Conservation (phyloP, 1,140 invertebrate species). For the Araneus ventricosus region DNA sequence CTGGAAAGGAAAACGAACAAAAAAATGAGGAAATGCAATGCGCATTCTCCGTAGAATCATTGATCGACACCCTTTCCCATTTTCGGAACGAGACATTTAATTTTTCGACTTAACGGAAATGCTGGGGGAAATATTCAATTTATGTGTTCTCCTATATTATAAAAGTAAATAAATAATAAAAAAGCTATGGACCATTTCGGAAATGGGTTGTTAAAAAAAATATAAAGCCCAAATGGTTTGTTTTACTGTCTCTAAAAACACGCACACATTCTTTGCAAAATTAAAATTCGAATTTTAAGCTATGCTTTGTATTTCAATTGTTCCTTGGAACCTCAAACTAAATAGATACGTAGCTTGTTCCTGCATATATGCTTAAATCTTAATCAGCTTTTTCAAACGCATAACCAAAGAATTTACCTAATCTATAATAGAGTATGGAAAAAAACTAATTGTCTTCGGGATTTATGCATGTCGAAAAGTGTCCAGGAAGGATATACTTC, state of each 20-base stretch:
- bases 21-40: conserved; percentile 16
- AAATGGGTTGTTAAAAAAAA: neutral
- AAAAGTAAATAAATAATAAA: neutral
- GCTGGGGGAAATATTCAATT: conserved; percentile 13
- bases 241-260: neutral
- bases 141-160: neutral
- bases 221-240: neutral
- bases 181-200: neutral
- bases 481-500: too few relatives aligned
- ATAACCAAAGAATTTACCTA: too few relatives aligned
- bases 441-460: too few relatives aligned
- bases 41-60: conserved; percentile 38
- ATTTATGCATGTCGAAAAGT: too few relatives aligned
- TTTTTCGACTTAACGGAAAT: conserved; percentile 36
- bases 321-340: too few relatives aligned
- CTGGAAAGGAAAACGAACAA: neutral
- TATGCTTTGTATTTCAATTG: too few relatives aligned
- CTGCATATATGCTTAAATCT: too few relatives aligned
- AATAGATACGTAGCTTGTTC: too few relatives aligned
- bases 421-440: too few relatives aligned
- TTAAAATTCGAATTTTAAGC: too few relatives aligned
- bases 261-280: too few relatives aligned
- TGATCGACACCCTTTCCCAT: conserved; percentile 49
- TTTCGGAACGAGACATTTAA: conserved; percentile 41
- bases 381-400: too few relatives aligned